Evolutionary conservation across 2,888 invertebrate species (phyloP).

Genomic region (Pristionchus maxplancki): DNA sequence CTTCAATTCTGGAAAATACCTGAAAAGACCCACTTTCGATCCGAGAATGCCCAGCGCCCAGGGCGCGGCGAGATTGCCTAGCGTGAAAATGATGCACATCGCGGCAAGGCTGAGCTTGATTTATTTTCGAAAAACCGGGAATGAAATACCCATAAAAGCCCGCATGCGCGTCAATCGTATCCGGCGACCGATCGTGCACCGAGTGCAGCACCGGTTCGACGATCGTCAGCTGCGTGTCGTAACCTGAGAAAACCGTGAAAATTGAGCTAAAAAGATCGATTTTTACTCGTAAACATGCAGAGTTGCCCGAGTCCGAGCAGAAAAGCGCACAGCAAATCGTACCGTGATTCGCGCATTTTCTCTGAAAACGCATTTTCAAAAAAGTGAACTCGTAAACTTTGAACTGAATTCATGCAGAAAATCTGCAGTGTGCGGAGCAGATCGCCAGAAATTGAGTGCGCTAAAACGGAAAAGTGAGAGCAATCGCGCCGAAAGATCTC

Average conservation of each 20-base stretch:
- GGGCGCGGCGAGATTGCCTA: background rate
- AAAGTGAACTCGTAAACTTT: background rate
- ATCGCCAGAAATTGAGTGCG: too few relatives aligned
- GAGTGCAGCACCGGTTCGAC: conserved; percentile 14
- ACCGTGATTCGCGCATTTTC: conserved; percentile 8
- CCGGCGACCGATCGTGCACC: conserved; percentile 13
- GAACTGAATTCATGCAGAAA: too few relatives aligned
- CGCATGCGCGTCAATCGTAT: background rate
- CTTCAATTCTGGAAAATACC: background rate
- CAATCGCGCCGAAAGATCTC: background rate
- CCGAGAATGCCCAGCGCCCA: background rate
- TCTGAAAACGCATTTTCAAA: background rate
- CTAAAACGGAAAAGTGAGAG: too few relatives aligned
- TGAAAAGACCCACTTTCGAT: background rate
- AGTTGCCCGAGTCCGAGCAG: conserved; percentile 64
- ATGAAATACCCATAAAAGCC: background rate
- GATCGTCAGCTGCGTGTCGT: conserved; percentile 19
- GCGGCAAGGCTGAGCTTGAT: background rate
- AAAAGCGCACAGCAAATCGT: conserved; percentile 58
- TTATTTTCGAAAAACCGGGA: background rate
- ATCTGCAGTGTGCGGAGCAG: too few relatives aligned
- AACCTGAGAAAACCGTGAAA: too few relatives aligned
- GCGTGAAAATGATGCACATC: background rate
- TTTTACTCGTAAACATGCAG: conserved; percentile 60
- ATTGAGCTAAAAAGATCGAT: too few relatives aligned